phyloP scores from a whole-genome alignment of 2,797 vertebrate species.

The Hylomyscus alleni region DNA sequence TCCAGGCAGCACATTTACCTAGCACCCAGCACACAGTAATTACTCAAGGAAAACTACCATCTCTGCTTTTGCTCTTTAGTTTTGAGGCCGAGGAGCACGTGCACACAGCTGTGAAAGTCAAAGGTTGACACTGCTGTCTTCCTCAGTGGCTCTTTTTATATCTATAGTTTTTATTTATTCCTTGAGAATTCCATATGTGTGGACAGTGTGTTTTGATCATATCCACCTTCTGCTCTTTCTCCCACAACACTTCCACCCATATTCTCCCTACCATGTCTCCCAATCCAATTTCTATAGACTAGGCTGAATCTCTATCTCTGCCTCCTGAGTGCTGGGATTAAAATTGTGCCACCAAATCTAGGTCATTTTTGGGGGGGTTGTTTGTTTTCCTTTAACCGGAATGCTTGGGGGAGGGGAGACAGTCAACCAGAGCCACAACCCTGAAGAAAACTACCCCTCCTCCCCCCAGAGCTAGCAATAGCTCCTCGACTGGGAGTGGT shows the following conservation, averaged over 20 bases:
- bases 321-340: not conserved
- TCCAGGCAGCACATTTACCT: not conserved
- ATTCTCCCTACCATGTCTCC: not conserved
- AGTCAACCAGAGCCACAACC: not conserved
- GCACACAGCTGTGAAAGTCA: not conserved
- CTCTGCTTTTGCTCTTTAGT: not conserved
- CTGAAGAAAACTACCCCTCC: not conserved
- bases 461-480: not conserved
- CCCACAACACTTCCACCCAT: not conserved
- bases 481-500: not conserved
- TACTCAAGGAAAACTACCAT: not conserved
- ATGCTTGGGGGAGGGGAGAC: too few relatives aligned
- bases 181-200: not conserved
- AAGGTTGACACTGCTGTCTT: not conserved
- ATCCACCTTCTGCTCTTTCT: not conserved
- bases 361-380: not conserved
- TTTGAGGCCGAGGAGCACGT: not conserved
- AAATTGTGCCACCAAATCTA: not conserved
- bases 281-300: not conserved
- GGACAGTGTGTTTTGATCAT: not conserved
- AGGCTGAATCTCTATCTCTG: not conserved
- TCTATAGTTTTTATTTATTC: not conserved
- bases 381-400: not conserved
- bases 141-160: not conserved
- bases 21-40: rapidly evolving